Base-by-base conservation (phyloP, 2,113 vertebrate species). In the Phalacrocorax carbo region DNA sequence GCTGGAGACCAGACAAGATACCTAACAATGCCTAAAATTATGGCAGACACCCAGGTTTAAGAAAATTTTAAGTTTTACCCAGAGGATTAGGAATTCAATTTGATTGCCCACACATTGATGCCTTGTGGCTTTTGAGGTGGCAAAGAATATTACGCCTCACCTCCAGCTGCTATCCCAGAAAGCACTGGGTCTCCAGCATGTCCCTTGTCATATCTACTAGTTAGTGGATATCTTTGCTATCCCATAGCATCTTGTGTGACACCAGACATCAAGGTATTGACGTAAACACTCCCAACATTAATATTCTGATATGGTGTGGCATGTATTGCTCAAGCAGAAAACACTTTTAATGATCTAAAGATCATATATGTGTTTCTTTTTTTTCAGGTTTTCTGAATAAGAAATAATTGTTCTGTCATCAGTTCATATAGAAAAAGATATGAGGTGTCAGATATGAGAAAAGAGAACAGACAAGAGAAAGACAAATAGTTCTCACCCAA, bases 81-180 rank as follows among this genome's bases (percentile, higher is more conserved):
- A 30, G 22, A 20, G 13, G 3, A 17, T 61, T 55, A 60, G 16
- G 7, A 70, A 8, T 1, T 7, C 19, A 36, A n/a, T 60, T 82
- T 0, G 3, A 9, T 18, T 70, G 10, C 3, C 18, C 17, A n/a
- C 7, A 20, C 6, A 21, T 21, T 69, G 14, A 1, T n/a, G 23
- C 7, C n/a, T 44, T 69, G 49, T 49, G 22, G 5, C 2, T 73
- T 92, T 58, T 82, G 27, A 75, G 26, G 17, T 29, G 49, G 64
- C 36, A 40, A 75, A 51, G 16, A 42, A 14, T 92, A 65, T 60
- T 64, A 7, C 25, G 23, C 9, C 6, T 83, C 10, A 23, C 44
- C 25, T 65, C 8, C 18, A 80, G 11, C 15, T 46, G 27, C 30
- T n/a, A 75, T 57, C 10, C 4, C 40, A 36, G 32, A 83, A 90